Evolutionary conservation across 2,888 invertebrate genomes (phyloP), one percentile per base, ranked within the genome.

Genomic region (Leptopilina drosophilae): DNA sequence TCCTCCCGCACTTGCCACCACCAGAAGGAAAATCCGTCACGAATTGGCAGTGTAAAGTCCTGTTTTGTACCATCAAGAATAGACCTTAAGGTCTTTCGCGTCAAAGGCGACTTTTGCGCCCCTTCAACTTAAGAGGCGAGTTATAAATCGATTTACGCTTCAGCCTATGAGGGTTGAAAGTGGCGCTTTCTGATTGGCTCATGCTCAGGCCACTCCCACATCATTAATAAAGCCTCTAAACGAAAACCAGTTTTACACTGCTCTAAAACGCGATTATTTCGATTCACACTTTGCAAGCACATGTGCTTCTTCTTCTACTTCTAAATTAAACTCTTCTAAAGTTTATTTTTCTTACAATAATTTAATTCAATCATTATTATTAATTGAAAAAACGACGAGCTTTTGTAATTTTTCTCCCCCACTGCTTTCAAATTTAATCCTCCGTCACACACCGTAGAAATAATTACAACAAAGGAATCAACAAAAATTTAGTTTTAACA

Each of bases 111-210:
- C 85, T 87, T 85, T 90, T 88, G 88, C 86, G 76, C 81, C 78
- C 80, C 83, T 81, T 59, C 78, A 80, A 82, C 79, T 80, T 78
- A 80, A 85, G 88, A 89, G 87, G 86, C 87, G 85, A 90, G 88
- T 89, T 88, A 87, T 90, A 91, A 91, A 91, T 91, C 91, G 91
- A 91, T 91, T 91, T 89, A 83, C 85, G 85, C 84, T 78, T 84
- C 85, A 84, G 91, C 91, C 91, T 91, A 91, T 91, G 89, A 91
- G 87, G 85, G 83, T 80, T 81, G 85, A 82, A 90, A 89, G 90
- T 89, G 86, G 87, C 84, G 89, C 84, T 79, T 82, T 86, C 86
- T 86, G 88, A 91, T 91, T 91, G 91, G 91, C 90, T 80, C 82
- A 79, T 75, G 80, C 83, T 65, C 77, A 87, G 81, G 87, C 90